A percentile compares a stretch with the other conserved stretches of the same genome.
These are phyloP conservation scores for Diarsia rubi DNA, from an alignment of 2,888 invertebrate species.

Conservation along the genomic window DNA sequence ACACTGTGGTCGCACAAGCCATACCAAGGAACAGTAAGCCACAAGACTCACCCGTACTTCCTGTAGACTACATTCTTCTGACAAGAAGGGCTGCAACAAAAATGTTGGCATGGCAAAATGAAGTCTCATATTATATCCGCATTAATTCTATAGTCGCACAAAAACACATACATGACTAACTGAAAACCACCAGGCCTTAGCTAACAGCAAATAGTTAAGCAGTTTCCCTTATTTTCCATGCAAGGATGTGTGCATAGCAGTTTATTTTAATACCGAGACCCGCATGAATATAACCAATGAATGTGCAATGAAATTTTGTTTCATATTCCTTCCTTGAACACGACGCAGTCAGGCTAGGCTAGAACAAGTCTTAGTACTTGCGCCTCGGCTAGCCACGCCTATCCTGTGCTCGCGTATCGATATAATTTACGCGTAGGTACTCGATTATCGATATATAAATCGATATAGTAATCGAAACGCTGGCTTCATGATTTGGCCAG, in stretches of 20 bases:
- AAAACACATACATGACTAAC: conserved; percentile 11
- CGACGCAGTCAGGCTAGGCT: conserved; percentile 64
- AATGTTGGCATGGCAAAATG: conserved; percentile 6
- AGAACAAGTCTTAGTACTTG: conserved; percentile 80
- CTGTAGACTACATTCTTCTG: conserved; percentile 41
- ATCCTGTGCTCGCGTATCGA: conserved; percentile 69
- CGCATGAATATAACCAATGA: conserved; percentile 52
- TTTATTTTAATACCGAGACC: conserved; percentile 30
- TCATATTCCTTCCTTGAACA: conserved; percentile 77
- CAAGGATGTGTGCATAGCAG: neutral
- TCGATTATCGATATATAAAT: conserved; percentile 75
- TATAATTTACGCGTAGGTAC: conserved; percentile 68
- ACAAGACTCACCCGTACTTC: conserved; percentile 56
- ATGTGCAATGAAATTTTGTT: conserved; percentile 71
- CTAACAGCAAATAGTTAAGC: conserved; percentile 1
- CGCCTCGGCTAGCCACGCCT: conserved; percentile 76
- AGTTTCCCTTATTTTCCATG: conserved; percentile 21
- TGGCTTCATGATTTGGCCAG: conserved; percentile 75
- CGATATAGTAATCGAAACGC: conserved; percentile 75
- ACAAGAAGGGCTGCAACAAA: conserved; percentile 21
- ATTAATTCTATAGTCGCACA: too few relatives aligned
- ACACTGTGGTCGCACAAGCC: conserved; percentile 27
- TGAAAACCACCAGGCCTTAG: conserved; percentile 12
- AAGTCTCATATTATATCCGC: conserved; percentile 21
- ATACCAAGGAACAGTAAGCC: conserved; percentile 37